Evolutionary conservation across 1,140 invertebrate species (phyloP).

Genomic region (Eumaeus atala): DNA sequence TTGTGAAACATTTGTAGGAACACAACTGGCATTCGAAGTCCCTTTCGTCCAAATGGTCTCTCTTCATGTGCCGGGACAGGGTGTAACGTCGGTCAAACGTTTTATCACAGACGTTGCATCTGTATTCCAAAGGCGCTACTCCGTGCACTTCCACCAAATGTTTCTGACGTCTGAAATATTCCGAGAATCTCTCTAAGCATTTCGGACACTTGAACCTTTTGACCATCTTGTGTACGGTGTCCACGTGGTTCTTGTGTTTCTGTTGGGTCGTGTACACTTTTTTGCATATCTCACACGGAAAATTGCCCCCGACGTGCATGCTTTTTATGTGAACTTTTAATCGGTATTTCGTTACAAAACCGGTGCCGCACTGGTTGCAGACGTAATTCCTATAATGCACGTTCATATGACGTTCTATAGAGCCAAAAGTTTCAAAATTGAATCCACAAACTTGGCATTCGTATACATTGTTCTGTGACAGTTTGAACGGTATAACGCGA

Average conservation of each 20-base stretch:
- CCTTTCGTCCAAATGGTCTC: constrained; percentile 60
- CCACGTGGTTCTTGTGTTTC: constrained; percentile 53
- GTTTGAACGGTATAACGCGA: constrained; percentile 52
- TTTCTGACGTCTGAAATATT: constrained; percentile 55
- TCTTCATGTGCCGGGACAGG: constrained; percentile 53
- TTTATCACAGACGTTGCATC: constrained; percentile 59
- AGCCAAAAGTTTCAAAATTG: constrained; percentile 57
- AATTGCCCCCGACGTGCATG: constrained; percentile 47
- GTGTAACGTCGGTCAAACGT: constrained; percentile 51
- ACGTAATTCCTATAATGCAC: constrained; percentile 60
- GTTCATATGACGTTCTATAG: constrained; percentile 63
- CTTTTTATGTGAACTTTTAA: constrained; percentile 57
- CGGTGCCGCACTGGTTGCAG: constrained; percentile 56
- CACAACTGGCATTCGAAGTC: constrained; percentile 40
- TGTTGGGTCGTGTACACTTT: constrained; percentile 49
- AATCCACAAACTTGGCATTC: constrained; percentile 55
- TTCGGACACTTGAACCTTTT: constrained; percentile 59
- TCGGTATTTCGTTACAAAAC: constrained; percentile 56
- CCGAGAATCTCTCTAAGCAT: constrained; percentile 52
- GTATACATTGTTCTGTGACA: constrained; percentile 31
- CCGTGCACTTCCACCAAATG: constrained; percentile 53
- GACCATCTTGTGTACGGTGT: constrained; percentile 50
- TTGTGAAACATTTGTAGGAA: constrained; percentile 54
- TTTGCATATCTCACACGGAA: constrained; percentile 49
- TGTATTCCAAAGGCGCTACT: constrained; percentile 45